phyloP scores from a whole-genome alignment of 1,140 invertebrate genomes.

The Stenopsyche tienmushanensis region DNA sequence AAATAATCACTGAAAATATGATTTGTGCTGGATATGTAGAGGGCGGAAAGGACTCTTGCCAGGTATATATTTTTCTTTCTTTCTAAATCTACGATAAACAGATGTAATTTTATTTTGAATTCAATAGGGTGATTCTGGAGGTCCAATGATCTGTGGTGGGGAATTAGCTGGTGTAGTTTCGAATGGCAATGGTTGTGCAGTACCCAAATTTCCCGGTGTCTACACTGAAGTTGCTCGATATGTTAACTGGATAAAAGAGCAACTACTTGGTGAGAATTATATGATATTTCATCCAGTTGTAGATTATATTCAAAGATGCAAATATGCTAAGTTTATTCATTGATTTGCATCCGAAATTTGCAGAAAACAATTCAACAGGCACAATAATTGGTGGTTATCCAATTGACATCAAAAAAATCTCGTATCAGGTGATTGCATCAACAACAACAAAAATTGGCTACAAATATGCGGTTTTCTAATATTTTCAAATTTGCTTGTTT shows the following conservation, averaged over 20 bases:
- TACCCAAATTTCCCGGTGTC: slow-evolving; percentile 53
- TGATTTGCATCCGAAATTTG: too few species aligned
- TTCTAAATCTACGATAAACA: neutral
- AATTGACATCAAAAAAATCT: too few species aligned
- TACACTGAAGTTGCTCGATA: slow-evolving; percentile 44
- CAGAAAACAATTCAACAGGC: too few species aligned
- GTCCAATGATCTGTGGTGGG: slow-evolving; percentile 41
- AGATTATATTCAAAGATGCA: too few species aligned
- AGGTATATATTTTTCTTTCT: slow-evolving; percentile 49
- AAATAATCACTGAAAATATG: slow-evolving; percentile 12
- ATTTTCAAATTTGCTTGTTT: too few species aligned
- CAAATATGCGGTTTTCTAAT: too few species aligned
- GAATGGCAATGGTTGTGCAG: slow-evolving; percentile 53
- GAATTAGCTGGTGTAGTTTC: slow-evolving; percentile 51
- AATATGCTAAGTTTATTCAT: too few species aligned
- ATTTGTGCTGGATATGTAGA: slow-evolving; percentile 44
- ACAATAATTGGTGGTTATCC: too few species aligned
- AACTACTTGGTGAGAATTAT: too few species aligned
- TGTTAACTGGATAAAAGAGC: slow-evolving; percentile 20
- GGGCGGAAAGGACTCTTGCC: slow-evolving; percentile 64
- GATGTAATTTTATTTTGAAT: neutral
- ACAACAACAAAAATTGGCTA: too few species aligned
- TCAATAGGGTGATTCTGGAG: slow-evolving; percentile 44
- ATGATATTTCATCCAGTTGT: too few species aligned
- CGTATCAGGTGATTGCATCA: too few species aligned